A percentile compares a stretch with the other conserved stretches of the same genome.
Evolutionary conservation across 1,140 invertebrate species (phyloP).

Genomic region (Danaus plexippus): DNA sequence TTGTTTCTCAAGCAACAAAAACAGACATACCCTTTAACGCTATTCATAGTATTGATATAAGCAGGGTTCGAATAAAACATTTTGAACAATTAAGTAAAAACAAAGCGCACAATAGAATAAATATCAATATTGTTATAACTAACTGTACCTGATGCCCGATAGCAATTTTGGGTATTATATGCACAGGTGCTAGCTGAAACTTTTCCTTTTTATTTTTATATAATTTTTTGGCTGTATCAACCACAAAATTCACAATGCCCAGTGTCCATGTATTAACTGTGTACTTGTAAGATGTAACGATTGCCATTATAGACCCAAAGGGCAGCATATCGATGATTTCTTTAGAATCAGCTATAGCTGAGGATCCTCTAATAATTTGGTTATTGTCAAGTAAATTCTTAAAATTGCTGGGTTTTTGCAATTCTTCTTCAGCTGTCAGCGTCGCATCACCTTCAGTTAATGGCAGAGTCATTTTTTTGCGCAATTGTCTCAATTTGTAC

Average conservation of each 20-base stretch:
- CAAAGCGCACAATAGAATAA: too few species aligned
- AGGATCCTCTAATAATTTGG: constrained; percentile 61
- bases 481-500: constrained; percentile 44
- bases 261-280: constrained; percentile 63
- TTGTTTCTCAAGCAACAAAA: neutral
- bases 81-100: too few species aligned
- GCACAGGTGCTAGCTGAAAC: constrained; percentile 52
- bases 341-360: constrained; percentile 44
- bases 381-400: constrained; percentile 66
- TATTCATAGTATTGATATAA: too few species aligned
- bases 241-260: constrained; percentile 66
- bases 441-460: constrained; percentile 34
- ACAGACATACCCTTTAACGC: constrained; percentile 2
- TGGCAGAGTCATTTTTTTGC: constrained; percentile 47
- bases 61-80: too few species aligned
- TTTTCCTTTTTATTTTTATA: constrained; percentile 51
- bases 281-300: constrained; percentile 71
- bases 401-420: constrained; percentile 66
- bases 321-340: constrained; percentile 55
- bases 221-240: constrained; percentile 65
- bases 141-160: constrained; percentile 59
- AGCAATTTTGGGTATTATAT: constrained; percentile 59
- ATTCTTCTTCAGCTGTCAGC: constrained; percentile 56
- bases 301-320: constrained; percentile 71
- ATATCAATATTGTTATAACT: too few species aligned